phyloP scores from a whole-genome alignment of 1,140 invertebrate genomes.

The Apis cerana region DNA sequence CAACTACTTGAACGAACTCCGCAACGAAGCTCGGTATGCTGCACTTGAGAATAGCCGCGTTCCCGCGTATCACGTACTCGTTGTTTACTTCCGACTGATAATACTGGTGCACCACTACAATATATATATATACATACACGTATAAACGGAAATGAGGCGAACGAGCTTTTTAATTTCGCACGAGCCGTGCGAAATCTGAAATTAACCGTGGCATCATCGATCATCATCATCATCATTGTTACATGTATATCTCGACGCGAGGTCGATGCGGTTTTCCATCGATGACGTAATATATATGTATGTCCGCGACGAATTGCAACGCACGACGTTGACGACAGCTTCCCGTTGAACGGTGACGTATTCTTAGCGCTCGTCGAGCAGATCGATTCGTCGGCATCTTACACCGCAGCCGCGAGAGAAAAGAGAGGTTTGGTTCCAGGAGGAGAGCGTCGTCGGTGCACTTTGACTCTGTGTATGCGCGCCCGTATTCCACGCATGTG shows the following conservation, averaged over 20 bases:
- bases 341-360: neutral
- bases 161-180: neutral
- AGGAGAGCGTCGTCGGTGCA: constrained; percentile 40
- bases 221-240: constrained; percentile 1
- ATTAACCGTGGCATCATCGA: constrained; percentile 28
- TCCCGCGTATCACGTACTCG: constrained; percentile 95
- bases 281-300: neutral
- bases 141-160: constrained; percentile 33
- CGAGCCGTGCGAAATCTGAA: neutral
- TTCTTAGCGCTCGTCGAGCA: constrained; percentile 43
- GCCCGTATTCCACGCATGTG: constrained; percentile 12
- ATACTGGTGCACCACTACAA: constrained; percentile 92
- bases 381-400: constrained; percentile 59
- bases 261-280: neutral
- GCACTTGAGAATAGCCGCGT: constrained; percentile 96
- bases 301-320: neutral
- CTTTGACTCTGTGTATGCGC: neutral
- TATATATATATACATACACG: too few relatives aligned
- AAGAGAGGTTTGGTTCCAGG: constrained; percentile 5
- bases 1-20: constrained; percentile 93
- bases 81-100: constrained; percentile 96
- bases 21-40: constrained; percentile 95
- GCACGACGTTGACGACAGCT: constrained; percentile 66
- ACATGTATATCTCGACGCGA: neutral
- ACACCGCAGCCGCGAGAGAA: constrained; percentile 24